Evolutionary conservation across 1,140 invertebrate species (phyloP), one percentile per base, ranked within the genome.

Genomic region (Papilio aristodemus): DNA sequence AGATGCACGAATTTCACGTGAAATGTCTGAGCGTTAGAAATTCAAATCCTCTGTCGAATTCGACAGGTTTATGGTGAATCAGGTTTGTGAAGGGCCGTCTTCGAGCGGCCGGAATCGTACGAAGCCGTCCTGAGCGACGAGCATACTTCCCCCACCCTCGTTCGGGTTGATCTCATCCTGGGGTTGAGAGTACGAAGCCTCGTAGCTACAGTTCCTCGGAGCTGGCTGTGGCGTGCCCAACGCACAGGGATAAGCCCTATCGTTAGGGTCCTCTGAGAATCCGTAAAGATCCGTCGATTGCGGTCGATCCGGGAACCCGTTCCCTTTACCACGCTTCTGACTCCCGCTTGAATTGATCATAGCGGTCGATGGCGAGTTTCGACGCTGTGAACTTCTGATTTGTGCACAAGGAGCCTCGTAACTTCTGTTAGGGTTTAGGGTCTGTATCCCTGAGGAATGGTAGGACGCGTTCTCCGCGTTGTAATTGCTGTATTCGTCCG

Each of bases 91-190:
- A 13, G 87, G 81, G 14, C 92, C 94, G 72, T 93, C 94, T 39
- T 95, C 94, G 62, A 95, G 79, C 10, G 94, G 94, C 36, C 96
- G 93, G 90, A 97, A 97, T 63, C 96, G 92, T 1, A 97, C 94
- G 82, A 97, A 97, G 0, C 96, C 96, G 75, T 96, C 95, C 77
- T 97, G 96, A 71, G 96, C 96, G 5, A 97, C 96, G 50, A 97
- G 90, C 95, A 97, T 97, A 67, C 93, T 95, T n/a, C 89, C 89
- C 2, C 85, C 86, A 7, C 79, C 67, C 39, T 90, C 89, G 38
- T 79, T 87, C 32, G 71, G 78, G 54, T 80, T 81, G 0, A 88
- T 78, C 62, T 85, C 84, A 39, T 92, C 89, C 69, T 92, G 90
- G 1, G 89, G 88, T 60, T 92, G 90, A 22, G 90, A 85, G 68